Base-by-base conservation (phyloP, 2,113 vertebrate genomes). In the Cyprinodon tularosa region DNA sequence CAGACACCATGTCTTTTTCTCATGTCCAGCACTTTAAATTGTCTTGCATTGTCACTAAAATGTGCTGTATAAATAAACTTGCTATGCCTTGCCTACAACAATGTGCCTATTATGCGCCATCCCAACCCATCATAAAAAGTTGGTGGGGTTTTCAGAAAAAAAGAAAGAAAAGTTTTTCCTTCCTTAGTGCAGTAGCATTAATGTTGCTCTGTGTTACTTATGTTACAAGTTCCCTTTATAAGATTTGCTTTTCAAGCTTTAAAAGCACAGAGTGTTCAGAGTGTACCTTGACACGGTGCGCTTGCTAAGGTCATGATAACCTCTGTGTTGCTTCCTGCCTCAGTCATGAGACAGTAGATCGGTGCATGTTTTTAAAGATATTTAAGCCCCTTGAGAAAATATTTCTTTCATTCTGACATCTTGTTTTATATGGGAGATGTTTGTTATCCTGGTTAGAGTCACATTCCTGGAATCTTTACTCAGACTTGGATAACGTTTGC, bases 361-460 rank as follows among this genome's bases (percentile, higher is more conserved):
- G 14, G 2, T 44, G 38, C n/a, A 39, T 12, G 40, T 17, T 22
- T 61, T 29, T 3, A 22, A n/a, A 62, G 38, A 17, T 8, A 12
- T 66, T 44, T 12, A 59, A 36, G 1, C 15, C 48, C 3, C 4
- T 48, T 47, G 20, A 15, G 45, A 1, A 0, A 4, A 40, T 6
- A 20, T 42, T 5, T 62, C 3, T 29, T 57, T 29, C 22, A 13
- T 70, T 73, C 42, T 29, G 22, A 15, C 10, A 10, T 2, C 1
- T 68, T 73, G 17, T 65, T 68, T 67, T 60, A 7, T 40, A 9
- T 12, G 3, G 11, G 38, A 4, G 11, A 0, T 36, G 29, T 17
- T 44, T 20, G 37, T 70, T 59, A 68, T 66, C 12, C 39, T 60
- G 61, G 17, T 84, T 66, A 75, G 39, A 57, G 47, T 60, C 13